Conservation (phyloP, 2,113 vertebrate genomes). For the Corvus cornix region DNA sequence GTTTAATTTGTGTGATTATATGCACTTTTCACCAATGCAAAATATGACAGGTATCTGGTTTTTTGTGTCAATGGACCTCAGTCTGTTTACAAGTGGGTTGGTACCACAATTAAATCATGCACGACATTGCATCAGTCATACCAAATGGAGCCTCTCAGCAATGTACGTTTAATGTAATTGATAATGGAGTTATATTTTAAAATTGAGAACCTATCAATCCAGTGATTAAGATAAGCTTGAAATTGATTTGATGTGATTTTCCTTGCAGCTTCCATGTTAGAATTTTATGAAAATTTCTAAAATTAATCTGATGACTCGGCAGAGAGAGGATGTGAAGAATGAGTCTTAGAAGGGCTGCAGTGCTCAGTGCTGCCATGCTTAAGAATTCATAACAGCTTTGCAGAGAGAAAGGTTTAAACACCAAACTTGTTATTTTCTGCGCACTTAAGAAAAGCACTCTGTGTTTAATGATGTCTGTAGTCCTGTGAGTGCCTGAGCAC, state of each 20-base stretch:
- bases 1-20: not conserved
- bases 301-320: not conserved
- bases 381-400: not conserved
- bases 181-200: not conserved
- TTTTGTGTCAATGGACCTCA: not conserved
- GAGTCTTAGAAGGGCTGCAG: not conserved
- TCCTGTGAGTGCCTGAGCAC: not conserved
- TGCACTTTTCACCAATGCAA: not conserved
- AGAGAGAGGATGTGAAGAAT: not conserved
- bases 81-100: not conserved
- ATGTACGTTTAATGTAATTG: not conserved
- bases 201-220: not conserved
- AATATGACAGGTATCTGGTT: not conserved
- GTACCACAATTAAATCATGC: not conserved
- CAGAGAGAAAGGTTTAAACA: not conserved
- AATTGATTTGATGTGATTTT: not conserved
- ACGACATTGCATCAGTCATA: not conserved
- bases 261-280: not conserved
- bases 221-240: not conserved
- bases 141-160: not conserved
- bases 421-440: not conserved
- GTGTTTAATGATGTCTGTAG: not conserved
- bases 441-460: not conserved
- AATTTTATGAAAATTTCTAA: not conserved
- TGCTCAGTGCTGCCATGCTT: not conserved